These are phyloP conservation scores for Seriola rivoliana DNA, from an alignment of 2,113 vertebrate genomes.

Conservation along the genomic window DNA sequence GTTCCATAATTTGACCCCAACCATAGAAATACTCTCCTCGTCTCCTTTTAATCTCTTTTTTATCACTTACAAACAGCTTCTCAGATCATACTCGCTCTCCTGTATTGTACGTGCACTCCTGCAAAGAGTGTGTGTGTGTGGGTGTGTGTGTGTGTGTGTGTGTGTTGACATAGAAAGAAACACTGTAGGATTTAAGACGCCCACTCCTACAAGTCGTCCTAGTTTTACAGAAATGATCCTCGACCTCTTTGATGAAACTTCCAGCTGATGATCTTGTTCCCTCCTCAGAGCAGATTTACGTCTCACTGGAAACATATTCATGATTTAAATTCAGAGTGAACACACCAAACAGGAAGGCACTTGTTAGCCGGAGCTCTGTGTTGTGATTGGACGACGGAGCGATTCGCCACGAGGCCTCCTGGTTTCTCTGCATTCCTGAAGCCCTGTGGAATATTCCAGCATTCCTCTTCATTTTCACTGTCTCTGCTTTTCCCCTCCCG, in stretches of 20 bases:
- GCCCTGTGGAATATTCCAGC: constrained; percentile 67
- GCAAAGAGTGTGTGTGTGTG: no score
- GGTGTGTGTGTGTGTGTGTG: no score
- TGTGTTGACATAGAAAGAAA: background rate
- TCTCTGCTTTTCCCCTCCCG: background rate
- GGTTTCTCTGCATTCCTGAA: constrained; percentile 74
- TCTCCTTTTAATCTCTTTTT: no score
- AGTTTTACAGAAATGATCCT: background rate
- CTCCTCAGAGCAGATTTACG: background rate
- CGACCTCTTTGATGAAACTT: background rate
- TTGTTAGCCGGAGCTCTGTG: constrained; percentile 41
- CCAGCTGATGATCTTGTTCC: background rate
- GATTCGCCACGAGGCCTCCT: constrained; percentile 58
- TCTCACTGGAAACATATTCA: constrained; percentile 5
- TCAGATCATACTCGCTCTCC: no score
- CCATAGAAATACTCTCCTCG: no score
- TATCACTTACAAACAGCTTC: no score
- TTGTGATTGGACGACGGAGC: constrained; percentile 57
- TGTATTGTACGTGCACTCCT: no score
- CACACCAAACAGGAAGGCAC: constrained; percentile 57
- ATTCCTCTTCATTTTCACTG: constrained; percentile 43
- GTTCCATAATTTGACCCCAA: no score
- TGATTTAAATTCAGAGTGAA: constrained; percentile 24
- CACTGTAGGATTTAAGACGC: background rate
- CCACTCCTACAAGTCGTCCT: no score